phyloP scores from a whole-genome alignment of 2,888 invertebrate genomes.

The Quadroppia sp. region DNA sequence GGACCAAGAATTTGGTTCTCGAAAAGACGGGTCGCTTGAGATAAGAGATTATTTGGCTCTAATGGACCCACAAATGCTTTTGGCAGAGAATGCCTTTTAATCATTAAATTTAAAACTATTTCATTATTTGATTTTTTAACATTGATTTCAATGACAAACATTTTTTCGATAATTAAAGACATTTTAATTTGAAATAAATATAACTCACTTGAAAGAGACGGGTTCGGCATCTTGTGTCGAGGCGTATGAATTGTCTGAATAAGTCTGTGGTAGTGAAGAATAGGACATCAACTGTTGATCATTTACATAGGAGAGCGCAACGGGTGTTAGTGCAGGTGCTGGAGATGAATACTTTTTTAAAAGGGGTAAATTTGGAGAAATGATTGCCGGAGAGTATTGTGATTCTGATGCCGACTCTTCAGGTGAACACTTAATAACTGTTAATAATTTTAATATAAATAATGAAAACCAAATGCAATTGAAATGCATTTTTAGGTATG shows the following conservation, averaged over 20 bases:
- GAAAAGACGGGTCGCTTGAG: slow-evolving; percentile 38
- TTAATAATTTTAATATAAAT: background rate
- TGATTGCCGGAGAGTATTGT: slow-evolving; percentile 6
- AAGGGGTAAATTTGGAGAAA: background rate
- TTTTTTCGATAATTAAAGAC: background rate
- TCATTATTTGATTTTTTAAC: no score
- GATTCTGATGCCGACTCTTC: slow-evolving; percentile 1
- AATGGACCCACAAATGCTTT: slow-evolving; percentile 40
- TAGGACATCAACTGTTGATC: slow-evolving; percentile 11
- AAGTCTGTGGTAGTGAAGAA: background rate
- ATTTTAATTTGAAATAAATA: background rate
- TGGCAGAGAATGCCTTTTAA: slow-evolving; percentile 24
- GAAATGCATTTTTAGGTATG: background rate
- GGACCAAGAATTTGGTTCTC: slow-evolving; percentile 39
- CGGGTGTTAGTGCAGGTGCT: background rate
- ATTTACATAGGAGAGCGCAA: background rate
- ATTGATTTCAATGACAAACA: no score
- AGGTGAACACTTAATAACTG: background rate
- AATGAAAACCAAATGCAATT: background rate
- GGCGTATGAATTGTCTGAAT: slow-evolving; percentile 14
- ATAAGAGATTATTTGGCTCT: slow-evolving; percentile 39
- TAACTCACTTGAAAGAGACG: slow-evolving; percentile 9
- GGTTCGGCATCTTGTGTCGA: background rate
- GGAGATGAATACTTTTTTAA: slow-evolving; percentile 8
- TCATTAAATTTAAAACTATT: background rate